Base-by-base conservation (phyloP, 2,888 invertebrate species). In the Thera britannica region DNA sequence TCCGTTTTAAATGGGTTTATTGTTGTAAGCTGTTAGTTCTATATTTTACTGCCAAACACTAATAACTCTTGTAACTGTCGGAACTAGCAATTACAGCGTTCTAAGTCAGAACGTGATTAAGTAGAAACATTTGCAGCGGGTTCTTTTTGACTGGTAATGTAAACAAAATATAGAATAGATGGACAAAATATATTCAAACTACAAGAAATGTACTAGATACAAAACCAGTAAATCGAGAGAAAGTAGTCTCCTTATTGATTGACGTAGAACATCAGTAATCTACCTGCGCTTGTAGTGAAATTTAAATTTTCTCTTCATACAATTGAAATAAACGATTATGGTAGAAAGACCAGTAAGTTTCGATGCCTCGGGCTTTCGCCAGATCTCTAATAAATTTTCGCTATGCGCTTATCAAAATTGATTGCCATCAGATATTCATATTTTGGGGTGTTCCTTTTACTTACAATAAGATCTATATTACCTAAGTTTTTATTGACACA, bases 251-350 rank as follows among this genome's bases (percentile, higher is more conserved):
- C 11, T 58, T 68, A 56, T 58, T 67, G 77, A 77, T 76, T 72
- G 76, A 78, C 75, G 73, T 75, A 70, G 71, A 77, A 78, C 75
- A 76, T 76, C 67, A 55, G 68, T 67, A 70, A 78, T 79, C 73
- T 71, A 74, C 76, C 72, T 77, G 76, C 76, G 72, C 77, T 78
- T 77, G 82, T 79, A 80, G 81, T 84, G 77, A 79, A 80, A 82
- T 82, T 79, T 77, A 68, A 78, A 81, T 83, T 83, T 86, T 86
- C 83, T 79, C 82, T 58, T 66, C 52, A 62, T 82, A 76, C 76
- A 80, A 82, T 85, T 85, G 80, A 87, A 88, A 90, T 89, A 85
- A 86, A 84, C 80, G 83, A 83, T 83, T 82, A 83, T 85, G 83
- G 83, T 82, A 78, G 79, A 83, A 7, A 81, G 81, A 79, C 80